phyloP scores from a whole-genome alignment of 2,113 vertebrate genomes.

The Puma concolor region DNA sequence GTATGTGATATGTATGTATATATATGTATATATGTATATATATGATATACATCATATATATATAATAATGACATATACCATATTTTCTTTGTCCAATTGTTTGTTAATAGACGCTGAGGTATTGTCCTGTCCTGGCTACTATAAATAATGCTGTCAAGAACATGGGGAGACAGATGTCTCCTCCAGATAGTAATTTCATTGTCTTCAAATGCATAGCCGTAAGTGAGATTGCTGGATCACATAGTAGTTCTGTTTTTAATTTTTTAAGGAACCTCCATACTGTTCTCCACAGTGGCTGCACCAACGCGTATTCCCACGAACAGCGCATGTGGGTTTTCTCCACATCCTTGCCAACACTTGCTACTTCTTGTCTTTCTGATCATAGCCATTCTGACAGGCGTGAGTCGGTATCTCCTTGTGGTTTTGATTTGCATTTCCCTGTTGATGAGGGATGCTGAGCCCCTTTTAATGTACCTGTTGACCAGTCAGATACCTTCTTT shows the following conservation, averaged over 20 bases:
- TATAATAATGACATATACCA: background rate
- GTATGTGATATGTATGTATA: too few relatives aligned
- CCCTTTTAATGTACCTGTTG: background rate
- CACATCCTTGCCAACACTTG: background rate
- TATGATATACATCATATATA: too few relatives aligned
- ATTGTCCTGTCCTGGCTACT: background rate
- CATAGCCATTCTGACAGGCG: background rate
- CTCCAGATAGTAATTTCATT: background rate
- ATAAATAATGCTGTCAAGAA: background rate
- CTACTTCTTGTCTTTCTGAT: background rate
- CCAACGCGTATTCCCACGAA: background rate
- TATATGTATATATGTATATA: too few relatives aligned
- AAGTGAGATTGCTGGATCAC: background rate
- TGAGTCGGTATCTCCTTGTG: background rate
- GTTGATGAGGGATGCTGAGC: too few relatives aligned
- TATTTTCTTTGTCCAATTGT: background rate
- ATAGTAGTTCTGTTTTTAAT: background rate
- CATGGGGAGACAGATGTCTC: background rate
- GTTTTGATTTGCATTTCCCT: background rate
- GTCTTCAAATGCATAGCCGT: background rate
- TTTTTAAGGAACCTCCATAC: background rate
- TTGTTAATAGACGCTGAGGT: background rate
- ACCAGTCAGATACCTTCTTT: background rate
- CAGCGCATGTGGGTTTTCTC: background rate
- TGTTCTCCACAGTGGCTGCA: background rate